phyloP scores from a whole-genome alignment of 1,140 invertebrate species.

The Drepana arcuata region DNA sequence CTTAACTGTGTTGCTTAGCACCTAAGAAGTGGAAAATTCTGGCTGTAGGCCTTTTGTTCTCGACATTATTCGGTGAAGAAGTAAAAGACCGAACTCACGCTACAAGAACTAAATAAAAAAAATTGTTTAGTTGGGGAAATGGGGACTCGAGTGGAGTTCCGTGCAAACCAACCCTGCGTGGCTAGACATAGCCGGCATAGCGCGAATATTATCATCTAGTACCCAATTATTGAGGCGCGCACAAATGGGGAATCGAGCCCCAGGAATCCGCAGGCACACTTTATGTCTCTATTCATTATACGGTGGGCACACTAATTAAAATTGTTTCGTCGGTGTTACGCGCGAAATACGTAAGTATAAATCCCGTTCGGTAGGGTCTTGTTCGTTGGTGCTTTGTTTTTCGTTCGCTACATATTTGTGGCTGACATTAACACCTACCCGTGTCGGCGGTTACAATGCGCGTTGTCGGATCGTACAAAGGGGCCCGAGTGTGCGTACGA shows the following conservation, averaged over 20 bases:
- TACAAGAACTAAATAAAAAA: no score
- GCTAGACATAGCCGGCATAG: slow-evolving; percentile 32
- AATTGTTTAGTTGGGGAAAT: no score
- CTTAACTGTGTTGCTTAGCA: no score
- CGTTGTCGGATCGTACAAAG: slow-evolving; percentile 49
- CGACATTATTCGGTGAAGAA: no score
- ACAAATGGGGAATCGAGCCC: slow-evolving; percentile 27
- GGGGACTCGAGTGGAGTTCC: no score
- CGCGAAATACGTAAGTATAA: slow-evolving; percentile 29
- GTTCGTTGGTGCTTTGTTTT: slow-evolving; percentile 51
- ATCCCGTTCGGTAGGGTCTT: slow-evolving; percentile 34
- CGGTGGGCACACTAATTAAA: slow-evolving; percentile 58
- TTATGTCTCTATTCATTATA: slow-evolving; percentile 69
- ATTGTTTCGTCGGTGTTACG: slow-evolving; percentile 54
- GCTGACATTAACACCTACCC: slow-evolving; percentile 53
- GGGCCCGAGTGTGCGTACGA: slow-evolving; percentile 24
- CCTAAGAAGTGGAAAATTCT: no score
- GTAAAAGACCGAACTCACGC: no score
- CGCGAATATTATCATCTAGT: slow-evolving; percentile 38
- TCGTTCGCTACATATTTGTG: slow-evolving; percentile 57
- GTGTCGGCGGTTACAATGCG: slow-evolving; percentile 54
- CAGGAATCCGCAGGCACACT: slow-evolving; percentile 39
- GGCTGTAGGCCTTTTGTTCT: no score
- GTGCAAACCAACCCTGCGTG: no score
- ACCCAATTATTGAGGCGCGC: slow-evolving; percentile 45